Base-by-base conservation (phyloP, 2,113 vertebrate genomes). In the Pelmatolapia mariae region DNA sequence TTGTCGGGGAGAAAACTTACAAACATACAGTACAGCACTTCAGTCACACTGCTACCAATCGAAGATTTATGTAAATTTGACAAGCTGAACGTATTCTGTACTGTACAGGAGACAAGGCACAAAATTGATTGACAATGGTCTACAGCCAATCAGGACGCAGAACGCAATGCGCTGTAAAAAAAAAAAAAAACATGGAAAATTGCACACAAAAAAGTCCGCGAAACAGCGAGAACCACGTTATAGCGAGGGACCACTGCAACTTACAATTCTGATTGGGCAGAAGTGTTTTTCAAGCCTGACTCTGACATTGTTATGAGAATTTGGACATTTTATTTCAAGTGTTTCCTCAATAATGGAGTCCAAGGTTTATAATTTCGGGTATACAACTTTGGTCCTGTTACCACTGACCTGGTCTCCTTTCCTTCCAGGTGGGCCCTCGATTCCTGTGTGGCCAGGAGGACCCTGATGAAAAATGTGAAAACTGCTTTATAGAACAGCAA, bases 361-460 rank as follows among this genome's bases (percentile, higher is more conserved):
- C 26, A 33, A 31, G 18, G 73, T 4, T 78, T 52, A 33, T 33
- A 1, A 76, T 76, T 76, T 76, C 2, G 3, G 71, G 15, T 29
- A 12, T 50, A 31, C 18, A n/a, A 19, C 47, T 31, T n/a, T 52
- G 18, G 26, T 63, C 33, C 66, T 45, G 47, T 26, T 12, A 26
- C 68, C 40, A 95, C 96, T 10, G 4, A 98, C 98, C 97, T 96
- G 97, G 73, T 97, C 93, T 36, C 98, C 98, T 91, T 98, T 98
- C 50, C 7, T 80, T 26, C 98, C 98, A 0, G 29, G 56, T 53
- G 84, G 94, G 1, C 97, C 97, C 79, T 97, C 96, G 0, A 45
- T 78, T 87, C 97, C 98, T 0, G 10, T 82, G 0, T 4, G 76
- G 79, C 98, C 98, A 0, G 92, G 94, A 2, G 76, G 63, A 88